Evolutionary conservation across 2,113 vertebrate genomes (phyloP).

Genomic region (Morone chrysops): DNA sequence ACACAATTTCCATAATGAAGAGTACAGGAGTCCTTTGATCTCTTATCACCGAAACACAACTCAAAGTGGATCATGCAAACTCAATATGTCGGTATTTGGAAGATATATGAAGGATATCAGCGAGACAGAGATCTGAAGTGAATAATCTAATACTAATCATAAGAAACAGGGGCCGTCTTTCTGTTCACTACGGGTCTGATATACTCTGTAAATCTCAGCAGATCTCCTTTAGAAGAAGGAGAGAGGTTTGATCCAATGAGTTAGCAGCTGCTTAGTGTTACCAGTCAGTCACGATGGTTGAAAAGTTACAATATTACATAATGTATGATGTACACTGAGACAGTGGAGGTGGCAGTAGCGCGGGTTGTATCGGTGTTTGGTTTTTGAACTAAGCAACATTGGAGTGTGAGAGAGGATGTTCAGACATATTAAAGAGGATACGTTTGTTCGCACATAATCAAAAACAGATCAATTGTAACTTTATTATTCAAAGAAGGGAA

Average conservation of each 20-base stretch:
- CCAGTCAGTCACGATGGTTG: slow-evolving; percentile 10
- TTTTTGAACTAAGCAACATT: no score
- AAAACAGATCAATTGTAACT: no score
- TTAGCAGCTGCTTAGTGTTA: slow-evolving; percentile 28
- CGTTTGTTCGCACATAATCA: no score
- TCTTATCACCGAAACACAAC: background rate
- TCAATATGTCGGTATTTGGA: background rate
- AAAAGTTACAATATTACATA: background rate
- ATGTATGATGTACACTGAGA: no score
- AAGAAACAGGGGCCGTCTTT: background rate
- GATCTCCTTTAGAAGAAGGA: background rate
- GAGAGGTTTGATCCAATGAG: background rate
- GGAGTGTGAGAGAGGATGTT: no score
- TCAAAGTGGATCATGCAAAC: slow-evolving; percentile 4
- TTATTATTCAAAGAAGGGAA: no score
- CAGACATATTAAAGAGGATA: no score
- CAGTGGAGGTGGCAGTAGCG: no score
- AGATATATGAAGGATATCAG: background rate
- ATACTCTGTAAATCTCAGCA: background rate
- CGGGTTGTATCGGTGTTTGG: no score
- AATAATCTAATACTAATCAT: slow-evolving; percentile 32
- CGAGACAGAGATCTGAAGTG: slow-evolving; percentile 21
- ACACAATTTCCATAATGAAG: slow-evolving; percentile 14
- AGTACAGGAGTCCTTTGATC: slow-evolving; percentile 2
- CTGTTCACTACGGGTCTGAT: no score